Percentiles rank a stretch among this genome's conserved stretches.
phyloP scores from a whole-genome alignment of 1,140 invertebrate genomes.

The Hycleus cichorii region DNA sequence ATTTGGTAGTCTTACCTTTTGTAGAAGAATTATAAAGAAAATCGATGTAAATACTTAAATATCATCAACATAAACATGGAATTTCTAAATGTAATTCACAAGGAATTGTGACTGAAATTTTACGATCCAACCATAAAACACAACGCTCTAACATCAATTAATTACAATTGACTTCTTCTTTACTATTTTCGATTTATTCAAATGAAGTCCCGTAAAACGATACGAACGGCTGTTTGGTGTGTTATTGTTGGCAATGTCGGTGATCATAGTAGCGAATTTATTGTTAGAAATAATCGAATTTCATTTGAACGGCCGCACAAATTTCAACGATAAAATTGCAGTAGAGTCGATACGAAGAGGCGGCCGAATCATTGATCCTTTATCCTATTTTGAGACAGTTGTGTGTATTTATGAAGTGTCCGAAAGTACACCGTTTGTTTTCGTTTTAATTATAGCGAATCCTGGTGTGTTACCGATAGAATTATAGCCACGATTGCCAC shows the following conservation, averaged over 20 bases:
- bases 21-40: no score
- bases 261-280: neutral
- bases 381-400: no score
- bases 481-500: neutral
- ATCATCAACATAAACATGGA: neutral
- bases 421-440: neutral
- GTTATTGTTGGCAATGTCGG: neutral
- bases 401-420: no score
- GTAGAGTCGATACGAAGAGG: neutral
- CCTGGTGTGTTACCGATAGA: neutral
- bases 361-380: no score
- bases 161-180: conserved; percentile 6
- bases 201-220: no score
- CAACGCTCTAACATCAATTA: conserved; percentile 2
- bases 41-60: no score
- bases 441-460: conserved; percentile 2
- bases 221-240: no score
- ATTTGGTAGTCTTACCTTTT: no score
- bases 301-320: conserved; percentile 14
- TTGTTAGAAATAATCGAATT: neutral
- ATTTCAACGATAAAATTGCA: neutral
- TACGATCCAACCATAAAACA: conserved; percentile 8
- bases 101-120: conserved; percentile 8
- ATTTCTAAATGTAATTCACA: conserved; percentile 8
- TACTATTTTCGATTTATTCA: no score